These are phyloP conservation scores for Speoplatyrhinus poulsoni DNA, from an alignment of 2,113 vertebrate genomes.

Conservation along the genomic window DNA sequence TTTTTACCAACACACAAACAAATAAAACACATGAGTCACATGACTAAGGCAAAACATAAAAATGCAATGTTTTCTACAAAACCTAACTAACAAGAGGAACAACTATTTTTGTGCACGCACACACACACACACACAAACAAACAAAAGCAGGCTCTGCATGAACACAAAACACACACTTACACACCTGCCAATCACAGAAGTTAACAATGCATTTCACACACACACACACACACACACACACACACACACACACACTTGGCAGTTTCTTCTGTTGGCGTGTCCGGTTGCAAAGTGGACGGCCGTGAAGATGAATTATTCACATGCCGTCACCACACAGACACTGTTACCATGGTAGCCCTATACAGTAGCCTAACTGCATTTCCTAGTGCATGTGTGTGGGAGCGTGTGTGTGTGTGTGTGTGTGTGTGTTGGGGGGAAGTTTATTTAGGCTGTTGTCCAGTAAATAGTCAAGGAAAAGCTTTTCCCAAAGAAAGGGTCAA, in stretches of 20 bases:
- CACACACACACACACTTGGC: background rate
- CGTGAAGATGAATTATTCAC: conserved; percentile 60
- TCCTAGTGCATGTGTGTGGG: background rate
- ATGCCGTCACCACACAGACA: conserved; percentile 23
- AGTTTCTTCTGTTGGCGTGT: conserved; percentile 25
- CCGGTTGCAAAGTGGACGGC: conserved; percentile 48
- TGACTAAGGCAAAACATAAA: too few relatives aligned
- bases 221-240: conserved; percentile 6
- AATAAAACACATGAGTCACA: too few relatives aligned
- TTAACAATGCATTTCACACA: background rate
- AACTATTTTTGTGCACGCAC: background rate
- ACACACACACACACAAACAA: background rate
- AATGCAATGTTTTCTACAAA: background rate
- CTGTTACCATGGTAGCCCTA: conserved; percentile 50
- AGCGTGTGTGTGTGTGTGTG: conserved; percentile 6
- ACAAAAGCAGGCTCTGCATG: background rate
- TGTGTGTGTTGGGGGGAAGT: background rate
- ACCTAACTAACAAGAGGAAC: background rate
- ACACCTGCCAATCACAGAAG: conserved; percentile 13
- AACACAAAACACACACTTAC: too few relatives aligned
- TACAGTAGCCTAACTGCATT: conserved; percentile 18
- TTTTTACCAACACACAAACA: too few relatives aligned
- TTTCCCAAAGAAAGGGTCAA: background rate
- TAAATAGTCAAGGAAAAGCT: conserved; percentile 8
- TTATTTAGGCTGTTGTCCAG: conserved; percentile 16